Percentiles rank a stretch among this genome's conserved stretches.
Conservation (phyloP, 2,797 vertebrate species). For the Nothura maculosa region DNA sequence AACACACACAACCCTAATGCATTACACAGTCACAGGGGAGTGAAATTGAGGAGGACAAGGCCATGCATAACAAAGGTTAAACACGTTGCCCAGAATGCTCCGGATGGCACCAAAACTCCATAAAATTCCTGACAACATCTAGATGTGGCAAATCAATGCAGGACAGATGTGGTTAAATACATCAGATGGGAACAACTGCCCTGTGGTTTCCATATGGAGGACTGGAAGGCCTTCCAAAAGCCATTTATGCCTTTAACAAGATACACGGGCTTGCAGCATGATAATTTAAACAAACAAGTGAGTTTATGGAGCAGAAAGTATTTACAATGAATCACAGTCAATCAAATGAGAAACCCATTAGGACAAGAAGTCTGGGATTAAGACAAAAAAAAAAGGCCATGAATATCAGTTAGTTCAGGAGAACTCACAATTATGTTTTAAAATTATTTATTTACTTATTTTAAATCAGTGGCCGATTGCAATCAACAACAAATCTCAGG, state of each 20-base stretch:
- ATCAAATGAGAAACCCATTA: background rate
- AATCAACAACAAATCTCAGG: background rate
- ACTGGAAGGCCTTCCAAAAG: background rate
- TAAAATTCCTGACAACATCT: background rate
- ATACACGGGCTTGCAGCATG: background rate
- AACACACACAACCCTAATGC: background rate
- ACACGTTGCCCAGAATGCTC: background rate
- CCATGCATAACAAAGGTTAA: background rate
- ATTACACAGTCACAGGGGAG: background rate
- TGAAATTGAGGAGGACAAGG: background rate
- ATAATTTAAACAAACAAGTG: background rate
- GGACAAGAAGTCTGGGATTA: background rate
- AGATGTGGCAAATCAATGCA: background rate
- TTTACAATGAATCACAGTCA: background rate
- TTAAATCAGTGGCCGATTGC: background rate
- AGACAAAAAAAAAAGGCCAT: background rate
- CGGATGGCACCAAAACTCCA: background rate
- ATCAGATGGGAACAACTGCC: background rate
- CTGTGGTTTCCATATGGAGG: background rate
- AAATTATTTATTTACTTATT: background rate
- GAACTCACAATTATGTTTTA: background rate
- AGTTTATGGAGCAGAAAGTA: constrained; percentile 4
- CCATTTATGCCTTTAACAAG: background rate
- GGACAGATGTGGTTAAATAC: background rate
- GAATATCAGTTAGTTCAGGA: background rate